Percentiles rank a stretch among this genome's conserved stretches.
Evolutionary conservation across 2,113 vertebrate species (phyloP).

Genomic region (Mystacornis crossleyi): DNA sequence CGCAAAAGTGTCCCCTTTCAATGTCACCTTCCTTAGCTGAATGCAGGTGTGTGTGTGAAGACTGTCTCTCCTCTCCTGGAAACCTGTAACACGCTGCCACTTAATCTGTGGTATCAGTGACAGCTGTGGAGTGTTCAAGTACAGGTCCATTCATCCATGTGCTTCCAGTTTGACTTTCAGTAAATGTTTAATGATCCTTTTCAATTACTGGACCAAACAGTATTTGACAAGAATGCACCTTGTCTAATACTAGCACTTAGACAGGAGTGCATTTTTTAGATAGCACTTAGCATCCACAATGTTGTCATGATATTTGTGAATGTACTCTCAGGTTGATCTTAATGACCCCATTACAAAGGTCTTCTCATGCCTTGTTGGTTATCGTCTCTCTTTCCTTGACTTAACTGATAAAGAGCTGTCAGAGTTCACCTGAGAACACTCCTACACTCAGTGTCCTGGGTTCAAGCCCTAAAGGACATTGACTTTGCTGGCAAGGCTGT

Average conservation of each 20-base stretch:
- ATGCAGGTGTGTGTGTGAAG: neutral
- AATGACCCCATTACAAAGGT: slow-evolving; percentile 73
- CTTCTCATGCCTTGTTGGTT: slow-evolving; percentile 39
- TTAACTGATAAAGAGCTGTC: neutral
- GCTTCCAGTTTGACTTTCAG: slow-evolving; percentile 67
- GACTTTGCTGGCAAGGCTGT: neutral
- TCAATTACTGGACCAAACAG: slow-evolving; percentile 71
- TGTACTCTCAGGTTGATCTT: slow-evolving; percentile 66
- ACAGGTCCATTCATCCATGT: slow-evolving; percentile 37
- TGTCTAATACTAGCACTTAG: slow-evolving; percentile 77
- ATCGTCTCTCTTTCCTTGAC: neutral
- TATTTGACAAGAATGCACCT: slow-evolving; percentile 72
- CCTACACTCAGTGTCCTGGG: neutral
- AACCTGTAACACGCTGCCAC: neutral
- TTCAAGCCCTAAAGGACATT: neutral
- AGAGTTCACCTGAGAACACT: neutral
- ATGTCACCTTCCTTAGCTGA: neutral
- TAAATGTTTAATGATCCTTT: slow-evolving; percentile 78
- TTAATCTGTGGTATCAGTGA: neutral
- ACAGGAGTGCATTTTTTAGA: slow-evolving; percentile 67
- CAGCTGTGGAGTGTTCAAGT: slow-evolving; percentile 1
- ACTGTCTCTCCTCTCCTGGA: neutral
- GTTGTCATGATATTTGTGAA: slow-evolving; percentile 68
- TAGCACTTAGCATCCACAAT: slow-evolving; percentile 74
- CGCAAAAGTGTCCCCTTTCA: neutral